Evolutionary conservation across 2,797 vertebrate species (phyloP).

Genomic region (Nannoperca obscura): DNA sequence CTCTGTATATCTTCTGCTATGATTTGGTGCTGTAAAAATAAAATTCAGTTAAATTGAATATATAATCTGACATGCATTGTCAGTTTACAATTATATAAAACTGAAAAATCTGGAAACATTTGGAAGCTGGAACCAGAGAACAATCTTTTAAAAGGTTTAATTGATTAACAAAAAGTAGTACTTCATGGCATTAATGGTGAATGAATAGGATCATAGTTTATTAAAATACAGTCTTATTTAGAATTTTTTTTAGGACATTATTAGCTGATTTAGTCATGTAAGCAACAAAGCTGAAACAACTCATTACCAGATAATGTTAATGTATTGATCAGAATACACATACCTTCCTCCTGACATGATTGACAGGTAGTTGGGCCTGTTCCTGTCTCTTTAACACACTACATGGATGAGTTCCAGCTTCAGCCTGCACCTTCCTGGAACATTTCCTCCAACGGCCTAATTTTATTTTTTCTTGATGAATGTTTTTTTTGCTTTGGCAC

Average conservation of each 20-base stretch:
- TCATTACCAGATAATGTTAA: neutral
- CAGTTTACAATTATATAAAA: neutral
- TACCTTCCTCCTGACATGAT: neutral
- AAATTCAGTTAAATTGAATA: too few relatives aligned
- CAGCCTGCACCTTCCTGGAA: slow-evolving; percentile 1
- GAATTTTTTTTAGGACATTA: neutral
- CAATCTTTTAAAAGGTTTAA: neutral
- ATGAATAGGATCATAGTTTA: neutral
- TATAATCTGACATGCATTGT: neutral
- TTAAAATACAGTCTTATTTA: neutral
- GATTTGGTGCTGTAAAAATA: too few relatives aligned
- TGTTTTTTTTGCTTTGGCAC: slow-evolving; percentile 12
- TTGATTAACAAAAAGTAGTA: neutral
- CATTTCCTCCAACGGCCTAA: slow-evolving; percentile 24
- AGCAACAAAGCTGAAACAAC: neutral
- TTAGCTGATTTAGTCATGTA: neutral
- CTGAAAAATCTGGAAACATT: neutral
- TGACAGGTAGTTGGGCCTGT: neutral
- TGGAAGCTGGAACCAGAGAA: neutral
- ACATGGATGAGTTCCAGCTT: neutral
- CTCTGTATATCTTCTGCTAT: too few relatives aligned
- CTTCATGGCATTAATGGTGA: neutral
- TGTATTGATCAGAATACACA: neutral
- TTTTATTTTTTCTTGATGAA: slow-evolving; percentile 23
- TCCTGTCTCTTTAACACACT: neutral